Base-by-base conservation (phyloP, 92 coral and sea anemone genomes). In the Montipora capitata region DNA sequence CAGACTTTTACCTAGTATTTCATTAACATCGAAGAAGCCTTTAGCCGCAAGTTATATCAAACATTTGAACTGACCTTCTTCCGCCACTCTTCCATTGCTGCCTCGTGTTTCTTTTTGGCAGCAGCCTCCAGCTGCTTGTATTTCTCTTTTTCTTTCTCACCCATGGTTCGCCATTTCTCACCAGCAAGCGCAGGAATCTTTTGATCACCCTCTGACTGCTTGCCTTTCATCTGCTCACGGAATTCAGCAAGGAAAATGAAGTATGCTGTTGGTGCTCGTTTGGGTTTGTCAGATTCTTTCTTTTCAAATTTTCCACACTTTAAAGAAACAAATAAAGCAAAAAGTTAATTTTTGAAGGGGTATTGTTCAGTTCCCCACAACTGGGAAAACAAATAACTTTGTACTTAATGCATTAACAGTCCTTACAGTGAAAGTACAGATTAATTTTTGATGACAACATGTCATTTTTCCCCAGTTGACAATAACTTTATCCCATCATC, bases 111-210 rank as follows among this genome's bases (percentile, higher is more conserved):
- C 66, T 87, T 85, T 65, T 92, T 96, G 3, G 96, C 99, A 3
- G 63, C 92, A 9, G 89, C 95, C 61, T 94, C 98, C 87, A 77
- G 45, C 77, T 77, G 78, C n/a, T 75, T 81, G 70, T 92, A 98
- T 62, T 94, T 90, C 83, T 91, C 77, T 61, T 96, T 98, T 0
- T 94, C 95, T 56, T 88, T 71, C 4, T 96, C 98, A 42, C 18
- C 72, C 98, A 98, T 98, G 40, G 17, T 56, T 69, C 99, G 94
- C 99, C 99, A 98, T 75, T 82, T 92, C 70, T 96, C 96, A 40
- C 99, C 99, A 17, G 99, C 99, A 63, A 94, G 84, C 1, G 94
- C 86, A 3, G 99, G 96, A 45, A 96, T 87, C 79, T 94, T 91
- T 52, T 93, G 94, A 49, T 96, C 96, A 39, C 79, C 92, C 7